These are phyloP conservation scores for Cecidostiba fungosa DNA, from an alignment of 2,888 invertebrate species.

Conservation along the genomic window DNA sequence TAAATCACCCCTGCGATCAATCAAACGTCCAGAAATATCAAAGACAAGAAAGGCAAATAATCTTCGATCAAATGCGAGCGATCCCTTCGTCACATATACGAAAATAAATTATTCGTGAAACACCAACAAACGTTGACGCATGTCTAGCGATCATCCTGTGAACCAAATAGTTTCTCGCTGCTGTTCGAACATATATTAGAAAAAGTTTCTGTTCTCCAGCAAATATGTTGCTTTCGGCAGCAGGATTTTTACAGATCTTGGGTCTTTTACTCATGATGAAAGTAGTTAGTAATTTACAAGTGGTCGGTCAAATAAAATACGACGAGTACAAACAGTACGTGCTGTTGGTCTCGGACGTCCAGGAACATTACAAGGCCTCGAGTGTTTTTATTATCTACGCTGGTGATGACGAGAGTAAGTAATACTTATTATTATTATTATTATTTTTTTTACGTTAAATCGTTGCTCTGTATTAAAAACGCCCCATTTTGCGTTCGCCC, in stretches of 20 bases:
- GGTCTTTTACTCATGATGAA: neutral
- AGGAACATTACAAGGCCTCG: slow-evolving; percentile 27
- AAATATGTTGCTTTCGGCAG: neutral
- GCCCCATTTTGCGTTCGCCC: no score
- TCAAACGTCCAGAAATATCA: neutral
- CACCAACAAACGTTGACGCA: neutral
- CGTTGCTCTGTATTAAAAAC: no score
- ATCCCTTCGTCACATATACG: neutral
- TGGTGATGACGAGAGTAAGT: slow-evolving; percentile 37
- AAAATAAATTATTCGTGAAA: neutral
- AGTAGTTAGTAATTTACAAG: neutral
- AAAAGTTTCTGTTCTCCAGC: neutral
- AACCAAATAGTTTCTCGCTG: neutral
- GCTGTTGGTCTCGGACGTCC: slow-evolving; percentile 32
- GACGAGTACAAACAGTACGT: slow-evolving; percentile 10
- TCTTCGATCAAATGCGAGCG: neutral
- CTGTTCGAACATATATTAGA: neutral
- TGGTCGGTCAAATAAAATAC: neutral
- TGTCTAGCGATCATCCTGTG: neutral
- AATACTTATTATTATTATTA: no score
- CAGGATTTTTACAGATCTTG: neutral
- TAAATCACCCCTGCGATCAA: neutral
- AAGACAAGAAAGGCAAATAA: neutral
- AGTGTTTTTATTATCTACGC: slow-evolving; percentile 44
- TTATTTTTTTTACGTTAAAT: no score